Evolutionary conservation across 2,113 vertebrate genomes (phyloP), one percentile per base, ranked within the genome.

Genomic region (Corapipo altera): DNA sequence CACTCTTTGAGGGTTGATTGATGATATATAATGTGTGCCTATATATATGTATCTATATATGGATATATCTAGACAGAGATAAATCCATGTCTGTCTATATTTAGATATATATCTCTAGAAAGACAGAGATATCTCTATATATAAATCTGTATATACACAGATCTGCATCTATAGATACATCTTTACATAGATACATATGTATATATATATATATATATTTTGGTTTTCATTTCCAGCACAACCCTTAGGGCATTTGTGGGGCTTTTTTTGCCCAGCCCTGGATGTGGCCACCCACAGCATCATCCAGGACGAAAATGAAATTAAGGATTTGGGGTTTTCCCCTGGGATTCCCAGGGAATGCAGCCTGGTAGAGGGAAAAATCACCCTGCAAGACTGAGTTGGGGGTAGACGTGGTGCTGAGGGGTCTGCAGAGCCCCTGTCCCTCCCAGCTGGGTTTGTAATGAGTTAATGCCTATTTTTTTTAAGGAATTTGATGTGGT

Each of bases 161-260:
- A 77, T 64, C 65, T 67, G 9, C 32, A 9, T 59, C 37, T 75
- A 1, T 6, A 23, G 66, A 71, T 71, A 64, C 33, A 64, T 71
- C 80, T 30, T 33, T 64, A 24, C 77, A 66, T 23, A 65, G 79
- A 79, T 61, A 84, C 59, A 79, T 39, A 39, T 39, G 39, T 39
- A 39, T 39, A 39, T 10, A 65, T 48, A 28, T 55, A n/a, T n/a
- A 57, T 24, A 33, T 23, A 9, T 70, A 18, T 22, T 64, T 39
- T 80, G 44, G 5, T 54, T 79, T 81, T 61, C 24, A 69, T 76
- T 89, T 58, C 79, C 69, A 95, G 69, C 64, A 27, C 70, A 54
- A 76, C 65, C 88, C 46, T 64, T 33, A 85, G 88, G 96, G 88
- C 93, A 91, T 89, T 82, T 14, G 5, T 28, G 35, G 66, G 41